These are phyloP conservation scores for Watsonalla binaria DNA, from an alignment of 2,888 invertebrate species.

Conservation along the genomic window DNA sequence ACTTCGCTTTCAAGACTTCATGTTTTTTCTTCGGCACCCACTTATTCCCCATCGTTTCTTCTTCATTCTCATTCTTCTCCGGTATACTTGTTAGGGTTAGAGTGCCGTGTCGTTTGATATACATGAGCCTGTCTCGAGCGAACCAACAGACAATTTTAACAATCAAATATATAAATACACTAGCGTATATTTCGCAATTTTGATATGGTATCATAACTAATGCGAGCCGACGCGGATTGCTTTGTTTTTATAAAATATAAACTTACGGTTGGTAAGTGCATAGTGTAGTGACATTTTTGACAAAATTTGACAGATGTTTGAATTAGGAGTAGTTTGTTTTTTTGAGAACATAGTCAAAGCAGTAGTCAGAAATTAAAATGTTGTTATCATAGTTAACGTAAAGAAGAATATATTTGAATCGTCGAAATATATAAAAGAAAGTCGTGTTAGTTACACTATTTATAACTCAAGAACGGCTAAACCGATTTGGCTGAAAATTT, in stretches of 20 bases:
- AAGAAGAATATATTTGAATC: too few species aligned
- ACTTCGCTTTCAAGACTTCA: slow-evolving; percentile 66
- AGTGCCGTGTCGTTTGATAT: slow-evolving; percentile 30
- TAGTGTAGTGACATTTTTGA: slow-evolving; percentile 50
- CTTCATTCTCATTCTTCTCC: slow-evolving; percentile 47
- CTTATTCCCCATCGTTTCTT: slow-evolving; percentile 37
- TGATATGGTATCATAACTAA: slow-evolving; percentile 57
- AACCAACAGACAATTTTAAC: slow-evolving; percentile 48
- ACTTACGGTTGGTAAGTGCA: slow-evolving; percentile 31
- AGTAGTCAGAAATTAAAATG: background rate
- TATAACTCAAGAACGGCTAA: too few species aligned
- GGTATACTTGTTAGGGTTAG: slow-evolving; percentile 48
- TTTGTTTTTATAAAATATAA: slow-evolving; percentile 23
- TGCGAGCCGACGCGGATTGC: slow-evolving; percentile 16
- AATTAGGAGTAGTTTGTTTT: slow-evolving; percentile 1
- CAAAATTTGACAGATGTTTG: slow-evolving; percentile 1
- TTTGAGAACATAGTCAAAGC: background rate
- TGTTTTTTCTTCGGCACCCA: slow-evolving; percentile 73
- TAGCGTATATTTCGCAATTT: slow-evolving; percentile 53
- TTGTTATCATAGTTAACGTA: too few species aligned
- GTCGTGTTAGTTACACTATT: too few species aligned
- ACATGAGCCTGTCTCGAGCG: slow-evolving; percentile 29
- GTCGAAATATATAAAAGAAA: too few species aligned
- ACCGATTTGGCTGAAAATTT: too few species aligned
- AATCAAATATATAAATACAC: slow-evolving; percentile 43